Evolutionary conservation across 2,113 vertebrate species (phyloP), one percentile per base, ranked within the genome.

Genomic region (Procavia capensis): DNA sequence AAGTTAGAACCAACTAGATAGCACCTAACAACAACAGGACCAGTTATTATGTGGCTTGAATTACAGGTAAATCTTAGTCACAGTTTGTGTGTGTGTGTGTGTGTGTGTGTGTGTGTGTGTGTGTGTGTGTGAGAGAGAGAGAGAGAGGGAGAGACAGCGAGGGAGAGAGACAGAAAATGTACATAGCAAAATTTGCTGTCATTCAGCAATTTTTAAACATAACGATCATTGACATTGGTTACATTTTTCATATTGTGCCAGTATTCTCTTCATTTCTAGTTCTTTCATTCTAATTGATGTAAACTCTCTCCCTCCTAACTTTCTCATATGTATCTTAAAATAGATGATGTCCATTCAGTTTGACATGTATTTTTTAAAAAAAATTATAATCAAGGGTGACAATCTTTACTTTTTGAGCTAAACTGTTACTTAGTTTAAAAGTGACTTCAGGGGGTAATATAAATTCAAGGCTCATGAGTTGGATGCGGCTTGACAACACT

Each of bases 11-110:
- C 50, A 54, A 54, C 50, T 54, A 11, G 17, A 13, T 16, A 16
- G 50, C 50, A 50, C 47, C 13, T 50, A 50, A 50, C 47, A 54
- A 54, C 50, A 54, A 54, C 50, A 29, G n/a, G 27, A 31, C 57
- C 9, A 0, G 2, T 70, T 9, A 9, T 57, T 27, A 0, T 34
- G 9, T n/a, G 50, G 31, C 4, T 25, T 19, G 43, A 31, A 2
- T 31, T 31, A 14, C 47, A 59, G 5, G 16, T 75, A 63, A 50
- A 34, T 34, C 4, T n/a, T 22, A 5, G n/a, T 39, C n/a, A 14
- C 3, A 57, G 19, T 50, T 50, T 50, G 7, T 50, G 7, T 50
- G 4, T 50, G 47, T 50, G 47, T 54, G 50, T n/a, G n/a, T n/a
- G n/a, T n/a, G n/a, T n/a, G n/a, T n/a, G n/a, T n/a, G n/a, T n/a